Evolutionary conservation across 2,888 invertebrate genomes (phyloP).

Genomic region (Agonopterix heracliana): DNA sequence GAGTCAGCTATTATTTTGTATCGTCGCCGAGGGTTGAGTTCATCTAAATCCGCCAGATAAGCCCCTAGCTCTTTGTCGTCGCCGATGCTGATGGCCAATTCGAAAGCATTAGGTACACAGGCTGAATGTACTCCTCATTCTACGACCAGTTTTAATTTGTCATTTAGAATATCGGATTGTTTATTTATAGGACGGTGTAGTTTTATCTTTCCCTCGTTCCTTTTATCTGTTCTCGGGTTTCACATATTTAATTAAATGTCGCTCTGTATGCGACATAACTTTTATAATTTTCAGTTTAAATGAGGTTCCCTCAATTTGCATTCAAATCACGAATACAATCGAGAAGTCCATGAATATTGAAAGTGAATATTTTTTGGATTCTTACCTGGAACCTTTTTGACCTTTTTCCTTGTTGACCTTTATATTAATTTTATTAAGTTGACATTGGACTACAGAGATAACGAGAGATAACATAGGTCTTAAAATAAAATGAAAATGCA

Average conservation of each 20-base stretch:
- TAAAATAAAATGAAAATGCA: too few species aligned
- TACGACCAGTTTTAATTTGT: constrained; percentile 47
- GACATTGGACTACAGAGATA: too few species aligned
- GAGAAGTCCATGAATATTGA: constrained; percentile 35
- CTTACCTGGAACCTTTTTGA: not conserved
- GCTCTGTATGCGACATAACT: constrained; percentile 34
- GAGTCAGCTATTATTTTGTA: constrained; percentile 72
- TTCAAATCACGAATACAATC: constrained; percentile 42
- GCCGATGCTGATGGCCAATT: constrained; percentile 64
- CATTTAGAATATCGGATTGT: constrained; percentile 55
- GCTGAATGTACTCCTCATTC: constrained; percentile 14
- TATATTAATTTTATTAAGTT: too few species aligned
- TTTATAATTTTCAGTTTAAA: constrained; percentile 41
- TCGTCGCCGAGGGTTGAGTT: constrained; percentile 67
- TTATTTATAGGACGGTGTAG: constrained; percentile 43
- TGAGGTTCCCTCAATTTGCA: constrained; percentile 41
- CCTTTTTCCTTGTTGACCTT: too few species aligned
- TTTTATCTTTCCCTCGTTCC: constrained; percentile 37
- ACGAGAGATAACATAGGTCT: too few species aligned
- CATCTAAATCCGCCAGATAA: constrained; percentile 73
- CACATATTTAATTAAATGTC: constrained; percentile 52
- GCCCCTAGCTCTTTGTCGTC: constrained; percentile 66
- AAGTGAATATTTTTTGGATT: constrained; percentile 20
- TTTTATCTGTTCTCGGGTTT: constrained; percentile 30
- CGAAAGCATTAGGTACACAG: constrained; percentile 19